Evolutionary conservation across 2,888 invertebrate genomes (phyloP).

Genomic region (Autographa pulchrina): DNA sequence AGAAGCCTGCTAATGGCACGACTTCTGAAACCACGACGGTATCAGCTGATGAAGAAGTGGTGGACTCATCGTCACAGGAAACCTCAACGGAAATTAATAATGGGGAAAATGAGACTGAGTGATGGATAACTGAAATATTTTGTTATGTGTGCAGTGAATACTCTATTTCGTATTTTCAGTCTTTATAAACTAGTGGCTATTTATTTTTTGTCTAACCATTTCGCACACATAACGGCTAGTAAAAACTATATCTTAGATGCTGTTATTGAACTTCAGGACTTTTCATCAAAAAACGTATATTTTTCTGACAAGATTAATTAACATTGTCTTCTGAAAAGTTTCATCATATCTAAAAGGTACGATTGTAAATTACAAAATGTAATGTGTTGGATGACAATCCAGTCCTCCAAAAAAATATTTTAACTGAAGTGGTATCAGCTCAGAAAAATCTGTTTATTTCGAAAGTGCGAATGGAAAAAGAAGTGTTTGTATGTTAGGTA

Average conservation of each 20-base stretch:
- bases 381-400: too few relatives aligned
- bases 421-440: not conserved
- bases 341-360: too few relatives aligned
- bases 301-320: too few relatives aligned
- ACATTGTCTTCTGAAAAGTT: too few relatives aligned
- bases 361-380: too few relatives aligned
- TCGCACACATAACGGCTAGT: too few relatives aligned
- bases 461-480: not conserved
- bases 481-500: not conserved
- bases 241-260: too few relatives aligned
- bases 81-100: conserved; percentile 65
- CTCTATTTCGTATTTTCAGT: not conserved
- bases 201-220: too few relatives aligned
- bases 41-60: not conserved
- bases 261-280: too few relatives aligned
- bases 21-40: conserved; percentile 22
- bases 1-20: conserved; percentile 37
- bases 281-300: too few relatives aligned
- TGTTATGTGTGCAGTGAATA: not conserved
- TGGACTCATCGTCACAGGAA: conserved; percentile 31
- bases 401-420: too few relatives aligned
- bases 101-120: conserved; percentile 80
- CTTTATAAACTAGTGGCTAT: too few relatives aligned
- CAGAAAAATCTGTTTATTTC: not conserved
- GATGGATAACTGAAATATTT: conserved; percentile 16